Percentiles rank a stretch among this genome's conserved stretches.
Evolutionary conservation across 2,888 invertebrate genomes (phyloP).

Genomic region (Lamproptera curius): DNA sequence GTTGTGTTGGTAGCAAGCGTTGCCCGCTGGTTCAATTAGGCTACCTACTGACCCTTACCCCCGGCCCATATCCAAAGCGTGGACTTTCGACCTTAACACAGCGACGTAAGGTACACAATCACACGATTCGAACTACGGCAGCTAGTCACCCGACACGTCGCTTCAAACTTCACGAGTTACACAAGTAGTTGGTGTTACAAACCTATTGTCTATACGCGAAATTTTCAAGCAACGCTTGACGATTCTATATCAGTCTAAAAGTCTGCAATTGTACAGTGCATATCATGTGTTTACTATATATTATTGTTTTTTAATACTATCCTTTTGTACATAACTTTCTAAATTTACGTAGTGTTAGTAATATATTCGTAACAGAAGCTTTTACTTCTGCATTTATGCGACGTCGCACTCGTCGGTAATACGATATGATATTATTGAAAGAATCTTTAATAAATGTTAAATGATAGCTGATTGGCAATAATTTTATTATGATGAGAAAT

Average conservation of each 20-base stretch:
- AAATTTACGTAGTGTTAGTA: conserved; percentile 39
- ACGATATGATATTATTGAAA: conserved; percentile 33
- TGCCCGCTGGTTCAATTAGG: conserved; percentile 41
- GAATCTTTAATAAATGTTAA: conserved; percentile 53
- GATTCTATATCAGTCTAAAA: conserved; percentile 38
- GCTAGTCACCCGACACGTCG: conserved; percentile 22
- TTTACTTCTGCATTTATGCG: conserved; percentile 55
- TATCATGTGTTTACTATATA: conserved; percentile 57
- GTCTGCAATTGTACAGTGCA: conserved; percentile 61
- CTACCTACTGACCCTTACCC: not conserved
- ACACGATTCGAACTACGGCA: conserved; percentile 15
- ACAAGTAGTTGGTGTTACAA: conserved; percentile 11
- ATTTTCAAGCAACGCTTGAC: conserved; percentile 7
- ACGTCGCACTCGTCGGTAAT: conserved; percentile 35
- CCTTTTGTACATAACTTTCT: conserved; percentile 66
- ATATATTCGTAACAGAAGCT: conserved; percentile 43
- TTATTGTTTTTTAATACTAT: not conserved
- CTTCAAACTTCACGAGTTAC: conserved; percentile 12
- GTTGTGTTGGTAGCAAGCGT: conserved; percentile 32
- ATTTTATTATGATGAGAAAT: conserved; percentile 57
- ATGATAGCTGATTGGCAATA: conserved; percentile 68
- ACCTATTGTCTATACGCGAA: conserved; percentile 2
- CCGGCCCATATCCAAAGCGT: conserved; percentile 22
- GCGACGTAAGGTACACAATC: conserved; percentile 22
- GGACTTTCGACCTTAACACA: conserved; percentile 34